Evolutionary conservation across 2,113 vertebrate genomes (phyloP).

Genomic region (Nettapus auritus): DNA sequence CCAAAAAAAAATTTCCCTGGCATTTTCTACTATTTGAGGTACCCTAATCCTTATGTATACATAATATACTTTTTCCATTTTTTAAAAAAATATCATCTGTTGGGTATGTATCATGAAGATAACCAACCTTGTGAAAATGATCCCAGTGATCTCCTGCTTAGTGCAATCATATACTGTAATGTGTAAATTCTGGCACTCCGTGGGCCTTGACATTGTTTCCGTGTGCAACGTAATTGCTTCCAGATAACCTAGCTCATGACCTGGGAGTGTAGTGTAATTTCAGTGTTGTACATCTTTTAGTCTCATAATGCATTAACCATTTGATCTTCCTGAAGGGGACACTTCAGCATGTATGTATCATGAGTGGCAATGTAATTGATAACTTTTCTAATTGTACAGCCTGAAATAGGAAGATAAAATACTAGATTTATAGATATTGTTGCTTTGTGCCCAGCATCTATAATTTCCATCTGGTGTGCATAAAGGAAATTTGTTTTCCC

Average conservation of each 20-base stretch:
- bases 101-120: neutral
- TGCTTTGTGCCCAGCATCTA: slow-evolving; percentile 29
- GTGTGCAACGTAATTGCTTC: neutral
- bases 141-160: neutral
- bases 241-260: neutral
- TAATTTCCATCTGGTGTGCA: slow-evolving; percentile 56
- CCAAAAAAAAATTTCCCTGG: neutral
- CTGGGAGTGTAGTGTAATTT: neutral
- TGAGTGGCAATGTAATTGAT: slow-evolving; percentile 12
- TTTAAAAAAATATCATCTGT: neutral
- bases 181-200: neutral
- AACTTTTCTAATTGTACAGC: slow-evolving; percentile 48
- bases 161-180: neutral
- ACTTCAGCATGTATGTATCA: slow-evolving; percentile 8
- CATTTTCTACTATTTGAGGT: neutral
- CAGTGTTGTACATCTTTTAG: neutral
- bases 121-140: neutral
- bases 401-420: slow-evolving; percentile 38
- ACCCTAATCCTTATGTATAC: neutral
- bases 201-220: neutral
- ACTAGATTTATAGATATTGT: slow-evolving; percentile 11
- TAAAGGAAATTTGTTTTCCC: slow-evolving; percentile 61
- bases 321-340: neutral
- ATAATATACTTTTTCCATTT: neutral
- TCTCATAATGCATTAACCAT: neutral